Conservation (phyloP, 2,797 vertebrate genomes). For the Taeniopygia guttata region DNA sequence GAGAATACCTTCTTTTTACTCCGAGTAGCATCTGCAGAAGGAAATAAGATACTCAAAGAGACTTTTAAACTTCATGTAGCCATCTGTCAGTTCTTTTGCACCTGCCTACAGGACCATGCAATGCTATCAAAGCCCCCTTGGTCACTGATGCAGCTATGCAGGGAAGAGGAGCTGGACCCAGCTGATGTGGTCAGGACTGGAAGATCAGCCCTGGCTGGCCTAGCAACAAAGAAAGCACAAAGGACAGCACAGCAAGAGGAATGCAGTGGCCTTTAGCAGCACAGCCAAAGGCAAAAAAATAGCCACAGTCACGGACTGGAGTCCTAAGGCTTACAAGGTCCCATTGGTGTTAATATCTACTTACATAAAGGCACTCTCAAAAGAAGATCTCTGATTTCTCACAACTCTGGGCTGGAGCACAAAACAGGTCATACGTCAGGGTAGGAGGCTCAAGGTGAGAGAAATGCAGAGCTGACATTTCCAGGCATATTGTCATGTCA, state of each 20-base stretch:
- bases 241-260: not conserved
- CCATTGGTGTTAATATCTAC: not conserved
- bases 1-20: not conserved
- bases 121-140: not conserved
- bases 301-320: not conserved
- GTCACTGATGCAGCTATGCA: not conserved
- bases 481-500: rapidly evolving
- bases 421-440: not conserved
- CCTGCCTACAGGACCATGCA: not conserved
- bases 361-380: not conserved
- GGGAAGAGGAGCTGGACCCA: not conserved
- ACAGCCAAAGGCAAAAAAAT: not conserved
- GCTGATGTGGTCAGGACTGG: not conserved
- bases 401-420: not conserved
- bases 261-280: not conserved
- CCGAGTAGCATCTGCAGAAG: not conserved
- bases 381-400: not conserved
- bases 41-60: not conserved
- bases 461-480: not conserved
- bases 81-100: not conserved
- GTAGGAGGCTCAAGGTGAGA: not conserved
- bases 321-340: too few relatives aligned
- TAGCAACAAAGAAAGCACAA: not conserved
- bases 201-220: not conserved
- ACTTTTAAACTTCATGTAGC: not conserved